A percentile compares a stretch with the other conserved stretches of the same genome.
Evolutionary conservation across 2,113 vertebrate genomes (phyloP).

Genomic region (Gymnocephalus cernua): DNA sequence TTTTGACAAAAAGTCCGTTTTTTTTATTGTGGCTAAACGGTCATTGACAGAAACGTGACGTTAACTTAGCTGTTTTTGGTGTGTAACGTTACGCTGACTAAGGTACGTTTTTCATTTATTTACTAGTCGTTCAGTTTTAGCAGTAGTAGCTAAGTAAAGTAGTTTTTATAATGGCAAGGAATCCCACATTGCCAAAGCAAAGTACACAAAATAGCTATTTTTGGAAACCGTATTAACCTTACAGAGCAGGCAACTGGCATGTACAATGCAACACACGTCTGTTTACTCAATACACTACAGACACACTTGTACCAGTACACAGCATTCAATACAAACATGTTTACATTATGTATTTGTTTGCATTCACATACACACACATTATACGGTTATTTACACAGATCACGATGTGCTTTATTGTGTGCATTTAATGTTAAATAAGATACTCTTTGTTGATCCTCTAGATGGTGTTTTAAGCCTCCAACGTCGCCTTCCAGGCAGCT

Average conservation of each 20-base stretch:
- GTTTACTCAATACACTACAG: not conserved
- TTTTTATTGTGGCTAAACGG: not conserved
- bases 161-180: not conserved
- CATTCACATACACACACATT: not conserved
- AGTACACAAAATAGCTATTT: not conserved
- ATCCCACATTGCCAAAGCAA: not conserved
- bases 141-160: too few relatives aligned
- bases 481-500: too few relatives aligned
- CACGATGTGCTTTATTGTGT: not conserved
- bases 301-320: not conserved
- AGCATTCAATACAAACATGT: not conserved
- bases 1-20: not conserved
- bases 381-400: not conserved
- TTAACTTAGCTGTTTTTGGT: not conserved
- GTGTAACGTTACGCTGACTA: not conserved
- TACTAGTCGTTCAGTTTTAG: not conserved
- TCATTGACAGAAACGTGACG: not conserved
- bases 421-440: not conserved
- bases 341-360: not conserved
- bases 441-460: not conserved
- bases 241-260: not conserved
- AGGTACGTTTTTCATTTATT: slow-evolving; percentile 35
- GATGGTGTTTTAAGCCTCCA: too few relatives aligned
- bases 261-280: too few relatives aligned
- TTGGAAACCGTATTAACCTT: not conserved